A percentile compares a stretch with the other conserved stretches of the same genome.
Conservation (phyloP, 2,113 vertebrate genomes). For the Eolophus roseicapilla region DNA sequence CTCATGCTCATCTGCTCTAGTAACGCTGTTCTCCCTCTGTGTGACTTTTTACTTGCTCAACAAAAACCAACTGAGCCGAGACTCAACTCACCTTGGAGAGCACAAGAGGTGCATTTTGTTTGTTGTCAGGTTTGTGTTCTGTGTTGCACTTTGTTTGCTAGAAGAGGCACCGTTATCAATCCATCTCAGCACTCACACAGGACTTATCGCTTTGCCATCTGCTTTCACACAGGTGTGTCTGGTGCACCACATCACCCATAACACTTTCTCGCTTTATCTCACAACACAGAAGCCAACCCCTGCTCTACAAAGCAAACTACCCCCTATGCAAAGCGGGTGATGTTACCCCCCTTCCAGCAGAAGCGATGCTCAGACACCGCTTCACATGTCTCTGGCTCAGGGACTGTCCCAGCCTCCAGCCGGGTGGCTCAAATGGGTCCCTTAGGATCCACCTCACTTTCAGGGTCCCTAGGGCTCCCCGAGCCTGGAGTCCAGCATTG, state of each 20-base stretch:
- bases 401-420: neutral
- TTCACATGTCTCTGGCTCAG: neutral
- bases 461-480: neutral
- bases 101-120: neutral
- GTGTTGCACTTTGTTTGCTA: neutral
- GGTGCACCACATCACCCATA: neutral
- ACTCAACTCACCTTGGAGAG: neutral
- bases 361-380: neutral
- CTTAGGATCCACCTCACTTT: fast-evolving
- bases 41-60: neutral
- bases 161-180: neutral
- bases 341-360: neutral
- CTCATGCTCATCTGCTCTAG: neutral
- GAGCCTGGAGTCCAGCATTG: neutral
- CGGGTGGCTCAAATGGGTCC: fast-evolving
- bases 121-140: neutral
- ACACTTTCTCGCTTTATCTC: neutral
- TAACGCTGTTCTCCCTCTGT: neutral
- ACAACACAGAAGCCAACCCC: neutral
- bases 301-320: neutral
- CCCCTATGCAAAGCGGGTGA: no score
- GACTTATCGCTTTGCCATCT: neutral
- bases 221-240: neutral
- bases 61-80: neutral
- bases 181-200: neutral